phyloP scores from a whole-genome alignment of 2,113 vertebrate species.

The Phocoena sinus region DNA sequence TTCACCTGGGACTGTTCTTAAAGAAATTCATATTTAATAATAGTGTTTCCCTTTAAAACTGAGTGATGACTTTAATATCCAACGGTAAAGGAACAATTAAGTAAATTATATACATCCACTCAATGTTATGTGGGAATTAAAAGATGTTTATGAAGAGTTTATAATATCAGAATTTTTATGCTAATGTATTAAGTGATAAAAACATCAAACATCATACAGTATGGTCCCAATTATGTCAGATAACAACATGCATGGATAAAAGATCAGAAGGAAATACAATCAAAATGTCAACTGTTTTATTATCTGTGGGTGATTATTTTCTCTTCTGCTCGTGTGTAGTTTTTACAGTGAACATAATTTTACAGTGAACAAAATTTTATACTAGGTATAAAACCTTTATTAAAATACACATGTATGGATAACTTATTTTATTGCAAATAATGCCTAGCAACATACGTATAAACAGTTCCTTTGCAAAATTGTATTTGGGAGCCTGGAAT shows the following conservation, averaged over 20 bases:
- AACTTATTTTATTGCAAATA: slow-evolving; percentile 18
- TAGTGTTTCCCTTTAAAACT: slow-evolving; percentile 28
- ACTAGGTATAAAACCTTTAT: background rate
- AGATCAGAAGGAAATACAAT: background rate
- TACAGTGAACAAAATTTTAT: slow-evolving; percentile 7
- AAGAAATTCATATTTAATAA: slow-evolving; percentile 26
- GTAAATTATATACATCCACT: background rate
- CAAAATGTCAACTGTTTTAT: background rate
- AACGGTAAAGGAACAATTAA: background rate
- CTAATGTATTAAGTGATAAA: slow-evolving; percentile 29
- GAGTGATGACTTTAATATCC: background rate
- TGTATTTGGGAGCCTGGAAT: background rate
- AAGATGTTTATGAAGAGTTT: slow-evolving; percentile 15
- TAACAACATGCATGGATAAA: background rate
- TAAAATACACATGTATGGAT: slow-evolving; percentile 14
- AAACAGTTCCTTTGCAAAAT: background rate
- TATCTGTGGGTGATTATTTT: slow-evolving; percentile 25
- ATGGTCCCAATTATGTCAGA: background rate
- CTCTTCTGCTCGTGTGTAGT: background rate
- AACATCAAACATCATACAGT: background rate
- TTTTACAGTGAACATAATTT: slow-evolving; percentile 19
- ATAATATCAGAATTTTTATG: background rate
- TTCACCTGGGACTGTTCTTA: slow-evolving; percentile 39
- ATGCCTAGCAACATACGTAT: background rate
- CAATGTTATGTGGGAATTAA: background rate